These are phyloP conservation scores for Molothrus ater DNA, from an alignment of 2,797 vertebrate genomes.

Conservation along the genomic window DNA sequence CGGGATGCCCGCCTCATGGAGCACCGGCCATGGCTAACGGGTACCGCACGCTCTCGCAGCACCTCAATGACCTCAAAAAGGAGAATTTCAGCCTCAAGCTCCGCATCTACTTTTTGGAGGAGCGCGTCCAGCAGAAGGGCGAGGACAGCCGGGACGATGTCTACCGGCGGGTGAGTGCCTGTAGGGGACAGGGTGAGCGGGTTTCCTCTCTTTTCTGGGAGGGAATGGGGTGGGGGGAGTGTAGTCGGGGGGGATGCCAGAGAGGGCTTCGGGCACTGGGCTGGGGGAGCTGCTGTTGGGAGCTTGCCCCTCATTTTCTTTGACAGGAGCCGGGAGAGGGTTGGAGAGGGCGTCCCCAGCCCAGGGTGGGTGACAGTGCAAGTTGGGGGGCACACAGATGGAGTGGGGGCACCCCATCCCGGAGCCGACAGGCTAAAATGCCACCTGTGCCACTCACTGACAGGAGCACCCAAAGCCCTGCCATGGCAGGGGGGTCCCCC, in stretches of 20 bases:
- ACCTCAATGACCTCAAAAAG: constrained; percentile 98
- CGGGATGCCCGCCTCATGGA: constrained; percentile 77
- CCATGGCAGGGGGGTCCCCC: background rate
- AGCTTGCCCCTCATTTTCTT: background rate
- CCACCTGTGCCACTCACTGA: background rate
- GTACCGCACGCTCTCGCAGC: constrained; percentile 95
- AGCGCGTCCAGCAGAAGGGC: constrained; percentile 92
- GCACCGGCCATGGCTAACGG: constrained; percentile 89
- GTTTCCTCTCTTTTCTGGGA: background rate
- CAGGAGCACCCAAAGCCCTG: background rate
- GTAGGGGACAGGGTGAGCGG: background rate
- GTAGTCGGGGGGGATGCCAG: background rate
- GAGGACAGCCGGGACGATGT: constrained; percentile 86
- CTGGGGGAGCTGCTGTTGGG: background rate
- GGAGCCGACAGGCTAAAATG: background rate
- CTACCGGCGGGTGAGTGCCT: constrained; percentile 85
- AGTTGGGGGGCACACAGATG: background rate
- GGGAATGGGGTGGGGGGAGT: no score
- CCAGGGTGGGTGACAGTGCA: background rate
- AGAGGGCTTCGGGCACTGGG: background rate
- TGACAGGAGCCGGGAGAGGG: fast-evolving
- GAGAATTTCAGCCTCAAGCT: constrained; percentile 99
- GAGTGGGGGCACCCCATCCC: background rate
- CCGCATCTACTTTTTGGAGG: constrained; percentile 97
- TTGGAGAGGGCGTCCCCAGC: background rate